Conservation (phyloP, 2,888 invertebrate genomes). For the Dioctria rufipes region DNA sequence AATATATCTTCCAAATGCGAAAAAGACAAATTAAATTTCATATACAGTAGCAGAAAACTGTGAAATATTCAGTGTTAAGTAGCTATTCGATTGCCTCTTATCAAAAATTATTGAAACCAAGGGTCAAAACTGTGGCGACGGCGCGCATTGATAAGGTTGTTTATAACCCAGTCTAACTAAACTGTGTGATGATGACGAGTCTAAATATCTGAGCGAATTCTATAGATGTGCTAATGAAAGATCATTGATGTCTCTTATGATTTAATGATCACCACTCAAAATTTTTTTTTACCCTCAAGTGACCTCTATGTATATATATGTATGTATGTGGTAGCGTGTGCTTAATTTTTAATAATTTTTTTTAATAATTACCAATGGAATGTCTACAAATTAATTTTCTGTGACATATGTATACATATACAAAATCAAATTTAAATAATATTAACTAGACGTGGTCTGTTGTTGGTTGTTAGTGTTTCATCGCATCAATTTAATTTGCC, state of each 20-base stretch:
- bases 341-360: not conserved
- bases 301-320: not conserved
- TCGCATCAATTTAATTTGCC: not conserved
- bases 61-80: not conserved
- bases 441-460: too few species aligned
- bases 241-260: not conserved
- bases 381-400: not conserved
- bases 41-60: not conserved
- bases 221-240: not conserved
- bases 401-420: not conserved
- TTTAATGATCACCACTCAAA: not conserved
- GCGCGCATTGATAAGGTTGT: slow-evolving; percentile 12
- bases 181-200: not conserved
- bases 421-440: not conserved
- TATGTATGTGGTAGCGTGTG: not conserved
- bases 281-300: not conserved
- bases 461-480: not conserved
- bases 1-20: too few species aligned
- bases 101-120: slow-evolving; percentile 24
- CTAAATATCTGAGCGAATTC: not conserved
- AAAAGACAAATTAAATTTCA: too few species aligned
- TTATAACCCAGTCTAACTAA: not conserved
- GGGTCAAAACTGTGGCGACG: slow-evolving; percentile 19
- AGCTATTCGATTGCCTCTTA: not conserved
- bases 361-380: not conserved